Evolutionary conservation across 2,113 vertebrate species (phyloP), one percentile per base, ranked within the genome.

Genomic region (Rhynchopsitta pachyrhyncha): DNA sequence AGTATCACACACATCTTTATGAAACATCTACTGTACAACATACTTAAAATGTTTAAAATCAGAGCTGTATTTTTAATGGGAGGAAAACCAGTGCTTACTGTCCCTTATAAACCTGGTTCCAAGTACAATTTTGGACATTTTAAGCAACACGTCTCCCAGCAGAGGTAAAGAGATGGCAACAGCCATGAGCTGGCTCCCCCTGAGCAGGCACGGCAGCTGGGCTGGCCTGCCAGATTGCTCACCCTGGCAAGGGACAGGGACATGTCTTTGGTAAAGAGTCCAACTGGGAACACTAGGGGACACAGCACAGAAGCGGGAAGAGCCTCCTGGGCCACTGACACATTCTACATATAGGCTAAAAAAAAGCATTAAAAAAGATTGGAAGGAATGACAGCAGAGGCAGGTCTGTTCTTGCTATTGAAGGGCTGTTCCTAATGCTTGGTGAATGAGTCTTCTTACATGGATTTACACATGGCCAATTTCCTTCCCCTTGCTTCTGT

Each of bases 251-350:
- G 53, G 59, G 37, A 64, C 0, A 0, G n/a, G 2, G 46, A 69
- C 23, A 60, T 5, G 0, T 2, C 4, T 0, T 35, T 3, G 27
- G 27, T n/a, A 63, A 59, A 31, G 3, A 85, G 41, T n/a, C 74
- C 93, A 96, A 20, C 37, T 83, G 86, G 90, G 82, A 94, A 62
- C 67, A 82, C 42, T 6, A 24, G 35, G 27, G 59, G 28, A 92
- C 11, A 17, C 24, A 28, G 59, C 68, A 70, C 64, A 83, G 68
- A 50, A 88, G 41, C 3, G 3, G 49, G 35, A 95, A 90, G 15
- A n/a, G 59, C 28, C 94, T 91, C 84, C n/a, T 82, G 95, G 75
- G 62, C 76, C 66, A 69, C 74, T 62, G 49, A 81, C 23, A 82
- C 28, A 50, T 60, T 75, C 69, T 52, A 60, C 73, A 92, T 71